Base-by-base conservation (phyloP, 2,888 invertebrate genomes). In the Diarsia brunnea region DNA sequence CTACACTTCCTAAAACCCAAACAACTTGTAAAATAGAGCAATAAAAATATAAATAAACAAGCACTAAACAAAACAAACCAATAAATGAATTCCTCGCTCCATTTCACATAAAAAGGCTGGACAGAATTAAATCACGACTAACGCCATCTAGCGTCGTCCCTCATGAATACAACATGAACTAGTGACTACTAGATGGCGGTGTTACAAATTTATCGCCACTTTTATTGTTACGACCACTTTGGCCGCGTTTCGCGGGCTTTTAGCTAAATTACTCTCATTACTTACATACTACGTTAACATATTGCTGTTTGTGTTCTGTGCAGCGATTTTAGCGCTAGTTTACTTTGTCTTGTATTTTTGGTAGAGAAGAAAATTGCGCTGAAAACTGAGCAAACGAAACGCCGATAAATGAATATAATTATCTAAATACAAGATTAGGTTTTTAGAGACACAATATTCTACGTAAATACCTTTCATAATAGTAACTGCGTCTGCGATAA, bases 131-230 rank as follows among this genome's bases (percentile, higher is more conserved):
- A 94, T 94, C 93, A 92, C 93, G 83, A 92, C 94, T 94, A 95
- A 89, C 94, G 95, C 95, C 95, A 95, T 94, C 95, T 95, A 93
- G 91, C 87, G 90, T 86, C 89, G 86, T 79, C 86, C 74, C 89
- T 92, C 93, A 95, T 96, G 95, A 93, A 95, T 95, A 93, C 84
- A 91, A 94, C 95, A 95, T 95, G 93, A 92, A 85, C 79, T 81
- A 72, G 74, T 89, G 87, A 89, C 89, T 86, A 88, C 89, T 92
- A 95, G 95, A 95, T 95, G 95, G 94, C 95, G 92, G 88, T 93
- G 87, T 86, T 78, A 85, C 85, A 87, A 92, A 95, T 95, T 94
- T 95, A 95, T 95, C 74, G 91, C 91, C 90, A 87, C 93, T 91
- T 92, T 91, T 91, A 93, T 90, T 91, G 91, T 94, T 92, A 94